These are phyloP conservation scores for Noctua comes DNA, from an alignment of 2,888 invertebrate genomes.

Conservation along the genomic window DNA sequence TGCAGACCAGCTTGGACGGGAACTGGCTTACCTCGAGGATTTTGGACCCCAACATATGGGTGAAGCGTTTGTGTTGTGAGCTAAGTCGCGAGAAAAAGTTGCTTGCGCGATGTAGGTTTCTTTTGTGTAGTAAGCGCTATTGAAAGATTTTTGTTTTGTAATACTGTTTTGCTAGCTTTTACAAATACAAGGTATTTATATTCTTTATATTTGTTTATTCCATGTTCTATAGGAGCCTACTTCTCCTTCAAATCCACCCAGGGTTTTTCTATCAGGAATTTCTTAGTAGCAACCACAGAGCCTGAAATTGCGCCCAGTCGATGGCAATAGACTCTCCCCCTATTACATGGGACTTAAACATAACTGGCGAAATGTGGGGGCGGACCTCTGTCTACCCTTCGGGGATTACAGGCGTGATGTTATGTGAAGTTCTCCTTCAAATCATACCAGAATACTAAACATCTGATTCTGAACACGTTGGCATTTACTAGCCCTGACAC, in stretches of 20 bases:
- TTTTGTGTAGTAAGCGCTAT: not conserved
- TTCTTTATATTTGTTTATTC: no score
- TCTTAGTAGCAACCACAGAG: no score
- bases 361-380: no score
- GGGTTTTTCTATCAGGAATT: no score
- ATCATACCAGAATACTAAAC: not conserved
- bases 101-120: not conserved
- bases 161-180: not conserved
- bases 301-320: no score
- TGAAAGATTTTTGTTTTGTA: not conserved
- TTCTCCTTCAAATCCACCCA: no score
- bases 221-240: no score
- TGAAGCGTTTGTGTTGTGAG: not conserved
- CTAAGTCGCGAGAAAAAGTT: not conserved
- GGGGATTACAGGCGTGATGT: not conserved
- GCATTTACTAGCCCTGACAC: constrained; percentile 47
- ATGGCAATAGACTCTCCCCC: no score
- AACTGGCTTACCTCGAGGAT: constrained; percentile 3
- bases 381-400: not conserved
- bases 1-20: not conserved
- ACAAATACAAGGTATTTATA: not conserved
- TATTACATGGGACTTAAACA: no score
- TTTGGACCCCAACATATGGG: not conserved
- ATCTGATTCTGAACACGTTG: not conserved
- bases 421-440: not conserved